Percentiles rank a stretch among this genome's conserved stretches.
phyloP scores from a whole-genome alignment of 1,140 invertebrate species.

The Babylonia areolata region DNA sequence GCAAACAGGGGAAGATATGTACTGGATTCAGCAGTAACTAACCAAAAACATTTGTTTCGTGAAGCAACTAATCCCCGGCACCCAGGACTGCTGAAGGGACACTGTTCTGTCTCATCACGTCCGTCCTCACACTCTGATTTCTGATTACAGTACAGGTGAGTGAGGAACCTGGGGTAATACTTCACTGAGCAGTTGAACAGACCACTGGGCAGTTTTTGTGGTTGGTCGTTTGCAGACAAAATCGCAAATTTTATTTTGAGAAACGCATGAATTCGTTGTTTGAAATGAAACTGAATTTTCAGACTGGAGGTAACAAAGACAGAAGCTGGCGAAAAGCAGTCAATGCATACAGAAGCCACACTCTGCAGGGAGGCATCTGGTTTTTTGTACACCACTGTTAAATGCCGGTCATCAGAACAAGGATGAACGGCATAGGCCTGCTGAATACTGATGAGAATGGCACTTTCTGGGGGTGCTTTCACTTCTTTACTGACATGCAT shows the following conservation, averaged over 20 bases:
- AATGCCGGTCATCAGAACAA: neutral
- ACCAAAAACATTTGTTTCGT: neutral
- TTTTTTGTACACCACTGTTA: neutral
- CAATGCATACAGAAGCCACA: neutral
- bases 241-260: slow-evolving; percentile 5
- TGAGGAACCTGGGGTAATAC: neutral
- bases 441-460: neutral
- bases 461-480: neutral
- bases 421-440: neutral
- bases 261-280: neutral
- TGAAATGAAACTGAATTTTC: neutral
- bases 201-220: neutral
- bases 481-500: neutral
- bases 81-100: slow-evolving; percentile 22
- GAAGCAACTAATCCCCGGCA: slow-evolving; percentile 9
- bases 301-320: neutral
- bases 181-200: slow-evolving; percentile 8
- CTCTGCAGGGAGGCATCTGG: neutral
- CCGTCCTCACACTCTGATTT: slow-evolving; percentile 12
- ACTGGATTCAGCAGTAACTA: neutral
- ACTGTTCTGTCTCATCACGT: slow-evolving; percentile 19
- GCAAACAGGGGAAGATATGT: neutral
- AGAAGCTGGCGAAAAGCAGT: neutral
- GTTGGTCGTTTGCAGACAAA: neutral
- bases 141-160: slow-evolving; percentile 10